Evolutionary conservation across 2,113 vertebrate species (phyloP).

Genomic region (Macquaria ambigua): DNA sequence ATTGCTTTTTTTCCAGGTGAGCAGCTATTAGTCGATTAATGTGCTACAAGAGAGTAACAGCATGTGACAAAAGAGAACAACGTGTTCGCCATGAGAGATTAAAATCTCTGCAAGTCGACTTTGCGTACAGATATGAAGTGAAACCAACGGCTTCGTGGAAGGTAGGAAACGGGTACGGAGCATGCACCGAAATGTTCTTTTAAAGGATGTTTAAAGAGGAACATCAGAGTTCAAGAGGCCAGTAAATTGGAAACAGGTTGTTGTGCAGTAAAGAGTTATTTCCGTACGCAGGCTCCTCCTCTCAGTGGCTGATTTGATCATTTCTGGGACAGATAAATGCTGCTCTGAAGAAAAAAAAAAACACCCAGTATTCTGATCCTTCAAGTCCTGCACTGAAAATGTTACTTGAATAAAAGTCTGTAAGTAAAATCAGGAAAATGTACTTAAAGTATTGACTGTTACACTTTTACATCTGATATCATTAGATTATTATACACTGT

Average conservation of each 20-base stretch:
- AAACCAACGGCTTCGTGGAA: background rate
- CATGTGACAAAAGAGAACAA: background rate
- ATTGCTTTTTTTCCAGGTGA: no score
- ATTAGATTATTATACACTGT: no score
- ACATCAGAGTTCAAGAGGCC: constrained; percentile 4
- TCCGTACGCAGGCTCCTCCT: background rate
- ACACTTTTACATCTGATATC: no score
- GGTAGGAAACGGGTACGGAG: background rate
- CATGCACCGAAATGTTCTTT: background rate
- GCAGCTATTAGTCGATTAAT: no score
- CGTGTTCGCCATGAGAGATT: background rate
- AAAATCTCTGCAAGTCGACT: no score
- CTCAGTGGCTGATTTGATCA: background rate
- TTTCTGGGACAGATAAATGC: constrained; percentile 6
- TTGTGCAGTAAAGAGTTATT: background rate
- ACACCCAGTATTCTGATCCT: no score
- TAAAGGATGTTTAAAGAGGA: constrained; percentile 6
- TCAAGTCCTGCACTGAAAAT: no score
- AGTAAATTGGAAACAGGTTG: constrained; percentile 6
- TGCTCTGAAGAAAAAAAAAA: background rate
- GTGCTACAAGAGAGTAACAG: no score
- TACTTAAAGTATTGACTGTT: no score
- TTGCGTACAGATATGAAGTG: background rate
- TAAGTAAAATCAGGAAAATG: no score
- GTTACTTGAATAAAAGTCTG: no score